Conservation (phyloP, 2,888 invertebrate genomes). For the Schizaphis graminum region DNA sequence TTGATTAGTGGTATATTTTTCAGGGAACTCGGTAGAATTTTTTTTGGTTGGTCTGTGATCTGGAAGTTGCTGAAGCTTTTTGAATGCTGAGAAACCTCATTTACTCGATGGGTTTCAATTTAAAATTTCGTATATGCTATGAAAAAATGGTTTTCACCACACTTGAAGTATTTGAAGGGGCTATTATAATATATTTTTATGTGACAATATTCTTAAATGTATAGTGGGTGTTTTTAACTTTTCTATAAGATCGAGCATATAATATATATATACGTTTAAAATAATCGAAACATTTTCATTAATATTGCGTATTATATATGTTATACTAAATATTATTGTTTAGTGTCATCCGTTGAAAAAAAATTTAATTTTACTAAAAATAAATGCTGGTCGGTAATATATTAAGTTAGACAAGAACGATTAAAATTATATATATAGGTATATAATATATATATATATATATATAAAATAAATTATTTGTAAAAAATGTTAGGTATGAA, state of each 20-base stretch:
- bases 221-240: not conserved
- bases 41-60: not conserved
- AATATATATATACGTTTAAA: not conserved
- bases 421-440: not conserved
- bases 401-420: not conserved
- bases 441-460: not conserved
- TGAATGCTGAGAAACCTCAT: not conserved
- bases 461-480: not conserved
- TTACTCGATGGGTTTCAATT: not conserved
- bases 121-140: not conserved
- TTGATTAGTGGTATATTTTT: not conserved
- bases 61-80: not conserved
- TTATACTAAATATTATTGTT: not conserved
- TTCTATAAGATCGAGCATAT: not conserved
- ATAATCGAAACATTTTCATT: not conserved
- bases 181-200: not conserved
- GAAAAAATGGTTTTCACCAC: not conserved
- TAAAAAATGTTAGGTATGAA: not conserved
- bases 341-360: not conserved
- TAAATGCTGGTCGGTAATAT: not conserved
- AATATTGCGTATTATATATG: not conserved
- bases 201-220: not conserved
- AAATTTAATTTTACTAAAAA: not conserved
- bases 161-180: not conserved
- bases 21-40: not conserved